Base-by-base conservation (phyloP, 1,140 invertebrate species). In the Uloborus diversus region DNA sequence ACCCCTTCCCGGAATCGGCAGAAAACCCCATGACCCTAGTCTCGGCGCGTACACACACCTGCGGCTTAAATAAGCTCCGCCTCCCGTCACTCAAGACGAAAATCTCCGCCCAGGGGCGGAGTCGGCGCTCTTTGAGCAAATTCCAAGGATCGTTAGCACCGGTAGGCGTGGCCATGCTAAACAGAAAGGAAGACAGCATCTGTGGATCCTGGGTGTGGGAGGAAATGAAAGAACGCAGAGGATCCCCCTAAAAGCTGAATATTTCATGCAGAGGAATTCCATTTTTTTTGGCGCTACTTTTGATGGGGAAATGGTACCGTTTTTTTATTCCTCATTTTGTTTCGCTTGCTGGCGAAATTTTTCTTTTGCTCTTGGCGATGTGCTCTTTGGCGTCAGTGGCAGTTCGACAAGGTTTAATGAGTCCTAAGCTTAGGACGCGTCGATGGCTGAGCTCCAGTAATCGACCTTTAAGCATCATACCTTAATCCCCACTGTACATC, bases 401-500 rank as follows among this genome's bases (percentile, higher is more conserved):
- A 70, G 66, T 51, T 68, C 61, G 66, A 69, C 49, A 47, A 30
- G 51, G 66, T 35, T 75, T 75, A 75, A 75, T 75, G 71, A 75
- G 64, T 75, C 53, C 20, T 73, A 25, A 25, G 49, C 68, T 70
- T 37, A 53, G 37, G 28, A 32, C 37, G 42, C 51, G 66, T 56
- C 42, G 66, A 69, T 49, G 49, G 66, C 28, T 73, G 53, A 53
- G 57, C 57, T 49, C 37, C 42, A 51, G 59, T 75, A 75, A 75
- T 75, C 71, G 57, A 75, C 71, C 71, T 64, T 75, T 75, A 75
- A 64, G 71, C 53, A 75, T 75, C 57, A 30, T 37, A 64, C 57
- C 71, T 75, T 75, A 75, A 75, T 75, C 71, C 71, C 37, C 20
- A 33, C 59, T 53, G 37, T 75, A 75, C 71, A 75, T 75, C 71